phyloP scores from a whole-genome alignment of 2,113 vertebrate genomes.

The Prionailurus bengalensis region DNA sequence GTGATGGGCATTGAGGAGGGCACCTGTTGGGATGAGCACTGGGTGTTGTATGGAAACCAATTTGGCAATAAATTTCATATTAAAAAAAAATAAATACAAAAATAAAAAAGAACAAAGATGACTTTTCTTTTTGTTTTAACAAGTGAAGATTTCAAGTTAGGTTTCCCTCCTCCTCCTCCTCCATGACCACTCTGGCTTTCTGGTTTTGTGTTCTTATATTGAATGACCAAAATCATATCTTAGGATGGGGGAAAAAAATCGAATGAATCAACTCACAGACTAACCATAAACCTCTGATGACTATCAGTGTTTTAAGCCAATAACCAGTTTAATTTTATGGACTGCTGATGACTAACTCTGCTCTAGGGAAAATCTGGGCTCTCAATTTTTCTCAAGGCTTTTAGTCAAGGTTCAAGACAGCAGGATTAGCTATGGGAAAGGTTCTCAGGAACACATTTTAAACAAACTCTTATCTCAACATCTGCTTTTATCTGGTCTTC shows the following conservation, averaged over 20 bases:
- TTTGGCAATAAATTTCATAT: no score
- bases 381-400: conserved; percentile 48
- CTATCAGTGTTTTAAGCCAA: conserved; percentile 35
- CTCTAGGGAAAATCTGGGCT: neutral
- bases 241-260: neutral
- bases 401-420: conserved; percentile 21
- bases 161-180: neutral
- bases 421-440: neutral
- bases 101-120: neutral
- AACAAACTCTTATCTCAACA: neutral
- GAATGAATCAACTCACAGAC: conserved; percentile 41
- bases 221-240: neutral
- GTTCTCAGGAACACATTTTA: neutral
- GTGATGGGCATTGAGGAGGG: no score
- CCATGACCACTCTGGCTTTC: neutral
- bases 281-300: conserved; percentile 1
- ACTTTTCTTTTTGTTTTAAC: neutral
- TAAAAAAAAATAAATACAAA: no score
- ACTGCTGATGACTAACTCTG: conserved; percentile 17
- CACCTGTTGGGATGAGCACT: no score
- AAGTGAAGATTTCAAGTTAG: conserved; percentile 49
- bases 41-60: no score
- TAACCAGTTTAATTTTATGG: conserved; percentile 56
- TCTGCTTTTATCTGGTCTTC: neutral
- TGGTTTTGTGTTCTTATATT: neutral